Base-by-base conservation (phyloP, 53 echinoderm and acorn worm species). In the Paelopatides confundens region DNA sequence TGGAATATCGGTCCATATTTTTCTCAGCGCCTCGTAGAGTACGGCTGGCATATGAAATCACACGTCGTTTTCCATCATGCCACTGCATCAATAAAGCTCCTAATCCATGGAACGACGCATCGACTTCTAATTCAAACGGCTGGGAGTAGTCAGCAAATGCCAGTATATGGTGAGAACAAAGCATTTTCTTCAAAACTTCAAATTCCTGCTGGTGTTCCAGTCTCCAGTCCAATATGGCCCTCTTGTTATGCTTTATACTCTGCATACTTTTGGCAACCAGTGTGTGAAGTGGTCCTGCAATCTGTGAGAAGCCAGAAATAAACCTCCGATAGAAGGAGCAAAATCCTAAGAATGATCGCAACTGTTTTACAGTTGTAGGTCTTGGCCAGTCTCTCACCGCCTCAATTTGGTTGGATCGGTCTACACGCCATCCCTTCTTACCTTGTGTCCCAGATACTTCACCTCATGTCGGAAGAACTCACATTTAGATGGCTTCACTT, bases 11-110 rank as follows among this genome's bases (percentile, higher is more conserved):
- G 28, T 87, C 8, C 93, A 93, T 93, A 29, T 85, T 88, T 10
- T 58, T 35, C 47, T 93, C 93, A 28, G 29, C 39, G 21, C 51
- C 48, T n/a, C 86, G 63, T 3, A 93, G 82, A 17, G 49, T 54
- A 81, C 93, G 63, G 40, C 93, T 93, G 23, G 89, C 89, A 82
- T 93, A 92, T 0, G 39, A 18, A 8, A 76, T 76, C 11, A 76
- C 46, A 15, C 46, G 38, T 43, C 40, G 38, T 37, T 21, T 21
- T 28, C 85, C 85, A 11, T 86, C 83, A 27, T 81, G 71, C 3
- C 85, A 30, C 54, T 94, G 91, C 30, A 77, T 91, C 5, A 94
- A 52, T 12, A 92, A 71, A 15, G 91, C 89, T 11, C 94, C 94
- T 8, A 89, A 70, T 10, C 91, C 88, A 29, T 83, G 64, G 15